Evolutionary conservation across 2,888 invertebrate species (phyloP), one percentile per base, ranked within the genome.

Genomic region (Vannuccia rotundouncinata): DNA sequence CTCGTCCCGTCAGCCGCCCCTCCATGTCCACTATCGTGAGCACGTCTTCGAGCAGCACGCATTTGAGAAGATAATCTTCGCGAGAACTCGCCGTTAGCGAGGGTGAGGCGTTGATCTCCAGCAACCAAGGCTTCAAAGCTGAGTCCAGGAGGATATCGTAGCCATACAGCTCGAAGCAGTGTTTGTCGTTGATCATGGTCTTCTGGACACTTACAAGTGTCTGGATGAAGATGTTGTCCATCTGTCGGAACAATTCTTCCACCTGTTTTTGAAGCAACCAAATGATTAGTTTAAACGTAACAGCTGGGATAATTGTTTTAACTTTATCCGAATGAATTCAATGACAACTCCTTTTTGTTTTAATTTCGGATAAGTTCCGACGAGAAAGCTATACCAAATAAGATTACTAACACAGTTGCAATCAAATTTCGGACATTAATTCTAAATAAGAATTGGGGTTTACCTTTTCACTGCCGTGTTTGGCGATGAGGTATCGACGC

Each of bases 121-220:
- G 86, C 74, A 91, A 84, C 91, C 91, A 91, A 17, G 91, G 91
- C 83, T 89, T 90, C 25, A 91, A 85, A 79, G 88, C 85, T n/a
- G 87, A 87, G 84, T 91, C 91, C 28, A 91, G 85, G 0, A 91
- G 86, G 59, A 91, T 89, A 84, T 91, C 91, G 84, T 91, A 91
- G 25, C 91, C 91, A 84, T 91, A 91, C 81, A 91, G 87, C 84
- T 91, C 91, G 85, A 91, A 91, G 83, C 91, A 91, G 84, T 91
- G 91, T 80, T 88, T 88, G 84, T 90, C 90, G 85, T 90, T 85
- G 83, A 90, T 90, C 82, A 89, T 89, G 60, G 89, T 87, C 80
- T 89, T 89, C 84, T 90, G 90, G 22, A 90, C 91, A 82, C 90
- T 89, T 31, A n/a, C 88, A 77, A 91, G 85, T 82, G 90, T 90